These are phyloP conservation scores for Anthrax anthrax DNA, from an alignment of 2,888 invertebrate species.

Conservation along the genomic window DNA sequence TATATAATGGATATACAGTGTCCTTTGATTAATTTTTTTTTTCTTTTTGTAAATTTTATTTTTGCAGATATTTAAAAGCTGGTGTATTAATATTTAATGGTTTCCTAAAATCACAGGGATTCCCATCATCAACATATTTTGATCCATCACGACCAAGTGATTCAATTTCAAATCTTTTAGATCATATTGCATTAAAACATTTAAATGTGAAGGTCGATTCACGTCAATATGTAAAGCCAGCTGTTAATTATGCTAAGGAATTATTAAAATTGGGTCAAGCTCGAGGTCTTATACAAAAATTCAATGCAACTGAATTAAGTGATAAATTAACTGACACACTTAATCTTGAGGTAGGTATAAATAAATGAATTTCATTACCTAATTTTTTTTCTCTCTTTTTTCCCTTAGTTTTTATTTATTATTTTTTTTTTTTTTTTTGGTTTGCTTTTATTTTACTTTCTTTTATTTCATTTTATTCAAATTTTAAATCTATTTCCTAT, in stretches of 20 bases:
- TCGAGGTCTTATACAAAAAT: slow-evolving; percentile 47
- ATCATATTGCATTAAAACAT: slow-evolving; percentile 54
- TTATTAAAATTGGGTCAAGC: slow-evolving; percentile 54
- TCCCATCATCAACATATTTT: slow-evolving; percentile 55
- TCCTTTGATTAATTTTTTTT: too few species aligned
- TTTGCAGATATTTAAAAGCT: slow-evolving; percentile 50
- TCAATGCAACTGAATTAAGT: slow-evolving; percentile 57
- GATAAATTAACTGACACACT: slow-evolving; percentile 64
- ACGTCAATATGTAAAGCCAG: slow-evolving; percentile 59
- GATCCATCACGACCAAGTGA: slow-evolving; percentile 53
- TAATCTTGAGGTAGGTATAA: slow-evolving; percentile 47
- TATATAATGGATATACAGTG: too few species aligned
- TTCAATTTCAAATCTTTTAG: slow-evolving; percentile 52
- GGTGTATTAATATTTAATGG: slow-evolving; percentile 58
- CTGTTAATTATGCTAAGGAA: slow-evolving; percentile 57
- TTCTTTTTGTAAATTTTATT: too few species aligned
- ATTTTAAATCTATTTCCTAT: too few species aligned
- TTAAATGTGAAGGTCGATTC: slow-evolving; percentile 58
- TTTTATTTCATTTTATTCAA: too few species aligned
- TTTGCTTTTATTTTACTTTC: background rate
- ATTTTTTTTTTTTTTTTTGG: background rate
- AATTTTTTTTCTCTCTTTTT: background rate
- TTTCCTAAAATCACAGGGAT: slow-evolving; percentile 59
- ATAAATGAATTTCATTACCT: background rate
- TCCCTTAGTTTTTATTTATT: background rate